Base-by-base conservation (phyloP, 2,888 invertebrate species). In the Eupithecia dodoneata region DNA sequence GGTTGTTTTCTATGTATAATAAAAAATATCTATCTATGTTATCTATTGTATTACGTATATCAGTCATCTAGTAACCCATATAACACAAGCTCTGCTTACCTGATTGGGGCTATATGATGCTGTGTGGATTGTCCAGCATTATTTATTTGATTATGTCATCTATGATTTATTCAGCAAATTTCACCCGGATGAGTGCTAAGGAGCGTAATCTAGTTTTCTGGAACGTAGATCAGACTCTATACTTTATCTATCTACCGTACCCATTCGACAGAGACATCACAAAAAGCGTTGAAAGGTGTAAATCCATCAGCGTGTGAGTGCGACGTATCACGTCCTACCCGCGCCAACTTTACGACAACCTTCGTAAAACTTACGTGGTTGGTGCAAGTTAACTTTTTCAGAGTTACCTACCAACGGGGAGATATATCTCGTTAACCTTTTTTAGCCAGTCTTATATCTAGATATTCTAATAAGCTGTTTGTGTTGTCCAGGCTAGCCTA, bases 301-400 rank as follows among this genome's bases (percentile, higher is more conserved):
- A 92, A 92, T 92, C 90, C 89, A 92, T 93, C 90, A 91, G 87
- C 80, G 84, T 84, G 86, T 89, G 89, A 90, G 91, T 90, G 90
- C 87, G 91, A 89, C 90, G 88, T 89, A 89, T 92, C 92, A 93
- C 93, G 92, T 92, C 89, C 89, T 85, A 88, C 85, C 87, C 87
- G 87, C 87, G 86, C 87, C 87, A 86, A 87, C 87, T 92, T 93
- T 92, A 92, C 91, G 93, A 92, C 88, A 79, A 88, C 87, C 88
- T 87, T 86, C 90, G 89, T 91, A 91, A 91, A 92, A 91, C 85
- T 90, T 84, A 76, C 77, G 77, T 49, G 74, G 55, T 13, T 76
- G 86, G 87, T 72, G 2, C 83, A 88, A 88, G 84, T 76, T 4
- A 69, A 45, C 41, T 42, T 44, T 13, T 42, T 18, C 4, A 44